Conservation (phyloP, 1,140 invertebrate genomes). For the Eriocheir sinensis region DNA sequence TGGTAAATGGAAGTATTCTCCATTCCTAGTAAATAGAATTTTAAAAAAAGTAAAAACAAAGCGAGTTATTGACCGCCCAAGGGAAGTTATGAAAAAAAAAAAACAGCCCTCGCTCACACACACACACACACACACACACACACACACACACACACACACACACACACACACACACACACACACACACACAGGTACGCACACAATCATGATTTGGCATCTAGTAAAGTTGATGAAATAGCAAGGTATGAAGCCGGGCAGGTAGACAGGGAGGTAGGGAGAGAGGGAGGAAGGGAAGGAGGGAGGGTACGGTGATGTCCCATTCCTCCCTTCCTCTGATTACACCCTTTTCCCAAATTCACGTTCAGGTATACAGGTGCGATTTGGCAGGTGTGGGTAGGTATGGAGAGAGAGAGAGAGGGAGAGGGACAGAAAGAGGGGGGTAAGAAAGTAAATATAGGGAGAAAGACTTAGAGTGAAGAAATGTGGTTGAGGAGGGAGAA, state of each 20-base stretch:
- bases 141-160: not conserved
- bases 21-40: too few relatives aligned
- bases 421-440: too few relatives aligned
- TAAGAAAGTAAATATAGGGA: too few relatives aligned
- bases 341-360: not conserved
- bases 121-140: not conserved
- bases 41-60: not conserved
- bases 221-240: slow-evolving; percentile 17
- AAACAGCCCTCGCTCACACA: too few relatives aligned
- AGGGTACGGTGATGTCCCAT: not conserved
- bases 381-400: not conserved
- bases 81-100: too few relatives aligned
- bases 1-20: too few relatives aligned
- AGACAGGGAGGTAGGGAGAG: too few relatives aligned
- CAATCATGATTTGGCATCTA: not conserved
- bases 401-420: not conserved
- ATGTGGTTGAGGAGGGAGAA: too few relatives aligned
- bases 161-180: not conserved
- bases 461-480: too few relatives aligned
- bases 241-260: too few relatives aligned
- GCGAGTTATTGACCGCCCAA: too few relatives aligned
- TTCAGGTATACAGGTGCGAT: not conserved
- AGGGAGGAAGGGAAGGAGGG: too few relatives aligned
- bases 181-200: not conserved
- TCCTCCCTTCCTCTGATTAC: slow-evolving; percentile 12